phyloP scores from a whole-genome alignment of 2,113 vertebrate species.

The Hippoglossus stenolepis region DNA sequence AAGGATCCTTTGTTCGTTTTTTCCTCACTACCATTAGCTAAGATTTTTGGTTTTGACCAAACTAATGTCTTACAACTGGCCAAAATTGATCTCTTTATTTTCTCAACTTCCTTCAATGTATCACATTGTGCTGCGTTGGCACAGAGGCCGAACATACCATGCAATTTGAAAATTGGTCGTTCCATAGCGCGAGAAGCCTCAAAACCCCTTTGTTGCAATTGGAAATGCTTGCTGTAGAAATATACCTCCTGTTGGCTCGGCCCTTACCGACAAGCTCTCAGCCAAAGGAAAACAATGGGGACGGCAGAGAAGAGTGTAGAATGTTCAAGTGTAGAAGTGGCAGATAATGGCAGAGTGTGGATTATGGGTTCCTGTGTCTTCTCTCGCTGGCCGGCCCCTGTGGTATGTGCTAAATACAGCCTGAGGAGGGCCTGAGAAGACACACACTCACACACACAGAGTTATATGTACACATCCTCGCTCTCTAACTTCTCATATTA shows the following conservation, averaged over 20 bases:
- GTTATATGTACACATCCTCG: not conserved
- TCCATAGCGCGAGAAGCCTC: constrained; percentile 25
- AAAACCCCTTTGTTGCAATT: constrained; percentile 54
- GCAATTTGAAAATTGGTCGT: constrained; percentile 55
- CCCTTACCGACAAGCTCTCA: not conserved
- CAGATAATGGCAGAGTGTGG: constrained; percentile 27
- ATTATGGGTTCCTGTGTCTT: constrained; percentile 65
- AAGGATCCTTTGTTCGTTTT: not conserved
- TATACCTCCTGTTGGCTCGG: constrained; percentile 9
- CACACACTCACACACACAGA: constrained; percentile 17
- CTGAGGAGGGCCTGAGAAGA: constrained; percentile 38
- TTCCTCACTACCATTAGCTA: constrained; percentile 13
- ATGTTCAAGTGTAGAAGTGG: constrained; percentile 36
- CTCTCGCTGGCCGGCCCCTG: constrained; percentile 28
- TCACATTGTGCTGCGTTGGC: constrained; percentile 54
- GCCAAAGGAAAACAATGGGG: constrained; percentile 62
- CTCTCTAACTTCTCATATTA: not conserved
- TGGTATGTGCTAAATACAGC: constrained; percentile 74
- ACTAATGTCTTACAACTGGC: constrained; percentile 32
- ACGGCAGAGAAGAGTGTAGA: constrained; percentile 23
- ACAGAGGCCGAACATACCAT: constrained; percentile 39
- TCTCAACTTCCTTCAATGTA: constrained; percentile 50
- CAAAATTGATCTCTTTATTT: constrained; percentile 63
- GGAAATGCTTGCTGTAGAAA: constrained; percentile 47
- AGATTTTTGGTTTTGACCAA: constrained; percentile 45